Base-by-base conservation (phyloP, 2,888 invertebrate species). In the Drosophila mimica region DNA sequence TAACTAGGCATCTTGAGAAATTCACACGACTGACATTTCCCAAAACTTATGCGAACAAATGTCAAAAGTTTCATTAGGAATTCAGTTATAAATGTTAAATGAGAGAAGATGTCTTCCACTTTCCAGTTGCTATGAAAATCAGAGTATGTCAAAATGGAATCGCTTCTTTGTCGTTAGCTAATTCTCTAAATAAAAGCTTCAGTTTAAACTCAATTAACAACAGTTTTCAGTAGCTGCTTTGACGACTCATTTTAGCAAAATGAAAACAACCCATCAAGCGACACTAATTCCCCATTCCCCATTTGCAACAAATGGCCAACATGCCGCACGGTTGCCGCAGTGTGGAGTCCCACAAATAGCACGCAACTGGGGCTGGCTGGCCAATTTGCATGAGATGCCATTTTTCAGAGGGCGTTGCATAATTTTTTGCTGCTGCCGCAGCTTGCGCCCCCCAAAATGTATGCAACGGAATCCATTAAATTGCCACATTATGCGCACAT, bases 321-420 rank as follows among this genome's bases (percentile, higher is more conserved):
- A 71, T 40, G 53, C 82, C 82, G 71, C 80, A 79, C 34, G 63
- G 63, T 52, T 70, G 76, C 82, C 79, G 76, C 76, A 84, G 58
- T 61, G 70, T 70, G 76, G 66, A 51, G 62, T 48, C 66, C 81
- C 84, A 64, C 76, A 81, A 70, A 70, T 64, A 53, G 51, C 52
- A 72, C 70, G 62, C 74, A 74, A 65, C 68, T 60, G 15, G 40
- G 40, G 13, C 52, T 56, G 53, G 57, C 36, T 54, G 69, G 64
- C 59, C 68, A 84, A 85, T 82, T 82, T 82, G 80, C 85, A 82
- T 79, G 76, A 73, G 76, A 69, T 76, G 85, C 85, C 68, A 84
- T 84, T 79, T 82, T 82, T 84, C 82, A 63, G 74, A 56, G 72
- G 82, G 76, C 73, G 82, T 82, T 82, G 85, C 85, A 85, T 79